Evolutionary conservation across 2,113 vertebrate genomes (phyloP).

Genomic region (Callipepla californica): DNA sequence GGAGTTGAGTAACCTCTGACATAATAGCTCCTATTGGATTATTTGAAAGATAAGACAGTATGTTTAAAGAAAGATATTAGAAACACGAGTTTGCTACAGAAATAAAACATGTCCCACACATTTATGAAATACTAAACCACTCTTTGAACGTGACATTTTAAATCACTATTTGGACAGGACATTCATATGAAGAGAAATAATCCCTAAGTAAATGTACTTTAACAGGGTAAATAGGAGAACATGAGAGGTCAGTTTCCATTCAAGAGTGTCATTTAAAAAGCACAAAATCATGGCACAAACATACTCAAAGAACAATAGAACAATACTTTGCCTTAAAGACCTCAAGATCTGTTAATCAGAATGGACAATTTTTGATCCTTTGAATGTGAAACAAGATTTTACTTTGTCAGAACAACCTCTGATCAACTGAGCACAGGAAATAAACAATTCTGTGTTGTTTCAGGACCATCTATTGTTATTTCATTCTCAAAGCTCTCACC

Average conservation of each 20-base stretch:
- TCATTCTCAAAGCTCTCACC: neutral
- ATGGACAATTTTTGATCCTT: neutral
- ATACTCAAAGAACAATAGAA: neutral
- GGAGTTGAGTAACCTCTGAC: neutral
- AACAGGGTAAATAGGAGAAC: neutral
- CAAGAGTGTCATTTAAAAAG: neutral
- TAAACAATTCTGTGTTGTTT: neutral
- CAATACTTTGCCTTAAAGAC: neutral
- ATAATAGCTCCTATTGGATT: neutral
- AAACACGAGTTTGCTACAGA: neutral
- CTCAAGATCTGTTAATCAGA: neutral
- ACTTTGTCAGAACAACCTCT: neutral
- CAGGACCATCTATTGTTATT: neutral
- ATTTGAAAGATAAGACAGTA: neutral
- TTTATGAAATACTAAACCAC: neutral
- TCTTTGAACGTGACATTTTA: neutral
- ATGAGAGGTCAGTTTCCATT: neutral
- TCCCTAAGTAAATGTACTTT: neutral
- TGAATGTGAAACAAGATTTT: neutral
- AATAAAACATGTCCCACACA: neutral
- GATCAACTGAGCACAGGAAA: neutral
- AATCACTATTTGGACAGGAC: neutral
- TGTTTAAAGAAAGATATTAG: neutral
- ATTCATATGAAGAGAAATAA: constrained; percentile 3
- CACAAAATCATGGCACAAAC: neutral